Percentiles rank a stretch among this genome's conserved stretches.
Conservation (phyloP, 2,113 vertebrate species). For the Sturnus vulgaris region DNA sequence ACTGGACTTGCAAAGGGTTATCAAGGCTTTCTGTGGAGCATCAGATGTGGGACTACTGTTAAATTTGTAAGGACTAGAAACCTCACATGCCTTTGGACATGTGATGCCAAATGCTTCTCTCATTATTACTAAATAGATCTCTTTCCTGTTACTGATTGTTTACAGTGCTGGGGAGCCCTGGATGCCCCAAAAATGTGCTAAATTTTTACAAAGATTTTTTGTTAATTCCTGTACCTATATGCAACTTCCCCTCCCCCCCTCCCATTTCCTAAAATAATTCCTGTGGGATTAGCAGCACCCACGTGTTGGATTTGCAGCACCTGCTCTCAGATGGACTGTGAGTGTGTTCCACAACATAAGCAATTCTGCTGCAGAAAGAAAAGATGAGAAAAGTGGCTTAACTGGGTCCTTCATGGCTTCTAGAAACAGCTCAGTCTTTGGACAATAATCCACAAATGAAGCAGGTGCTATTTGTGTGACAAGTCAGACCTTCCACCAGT, state of each 20-base stretch:
- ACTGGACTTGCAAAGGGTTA: not conserved
- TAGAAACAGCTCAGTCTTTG: not conserved
- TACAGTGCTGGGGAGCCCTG: not conserved
- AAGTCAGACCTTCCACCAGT: not conserved
- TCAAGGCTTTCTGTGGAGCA: not conserved
- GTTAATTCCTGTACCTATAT: not conserved
- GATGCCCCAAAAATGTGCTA: not conserved
- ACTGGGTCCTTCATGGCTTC: not conserved
- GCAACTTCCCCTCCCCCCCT: not conserved
- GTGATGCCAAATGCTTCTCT: not conserved
- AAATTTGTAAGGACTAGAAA: not conserved
- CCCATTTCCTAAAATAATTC: constrained; percentile 1
- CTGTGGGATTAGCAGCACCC: not conserved
- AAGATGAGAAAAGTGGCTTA: not conserved
- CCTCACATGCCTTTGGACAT: not conserved
- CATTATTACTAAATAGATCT: not conserved
- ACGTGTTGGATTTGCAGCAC: not conserved
- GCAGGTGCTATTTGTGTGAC: not conserved
- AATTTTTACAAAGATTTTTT: not conserved
- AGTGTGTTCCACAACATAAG: not conserved
- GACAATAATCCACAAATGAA: not conserved
- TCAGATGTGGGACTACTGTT: not conserved
- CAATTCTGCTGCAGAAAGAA: not conserved
- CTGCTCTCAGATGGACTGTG: not conserved
- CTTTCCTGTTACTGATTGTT: not conserved